A percentile compares a stretch with the other conserved stretches of the same genome.
Conservation (phyloP, 2,888 invertebrate genomes). For the Lamellibrachia satsuma region DNA sequence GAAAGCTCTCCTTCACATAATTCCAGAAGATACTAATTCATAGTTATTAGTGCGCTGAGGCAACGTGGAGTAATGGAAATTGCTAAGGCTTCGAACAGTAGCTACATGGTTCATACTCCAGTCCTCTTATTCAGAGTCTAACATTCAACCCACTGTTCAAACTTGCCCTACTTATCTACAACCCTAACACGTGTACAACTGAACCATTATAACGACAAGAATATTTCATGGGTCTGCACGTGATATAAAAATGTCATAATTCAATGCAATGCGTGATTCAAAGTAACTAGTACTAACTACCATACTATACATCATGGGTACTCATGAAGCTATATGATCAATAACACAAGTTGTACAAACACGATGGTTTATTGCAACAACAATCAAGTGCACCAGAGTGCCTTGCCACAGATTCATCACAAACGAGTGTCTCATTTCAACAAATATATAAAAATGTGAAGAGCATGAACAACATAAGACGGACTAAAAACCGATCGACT, state of each 20-base stretch:
- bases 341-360: neutral
- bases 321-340: neutral
- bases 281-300: no score
- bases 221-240: no score
- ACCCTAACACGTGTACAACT: no score
- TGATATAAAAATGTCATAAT: no score
- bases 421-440: neutral
- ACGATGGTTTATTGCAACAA: slow-evolving; percentile 1
- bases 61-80: neutral
- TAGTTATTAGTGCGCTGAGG: neutral
- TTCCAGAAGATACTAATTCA: no score
- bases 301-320: no score
- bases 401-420: neutral
- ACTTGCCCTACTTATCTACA: no score
- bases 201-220: no score
- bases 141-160: no score
- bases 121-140: no score
- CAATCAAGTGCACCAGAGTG: neutral
- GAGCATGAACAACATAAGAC: neutral
- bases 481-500: neutral
- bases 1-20: no score
- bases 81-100: neutral
- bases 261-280: no score
- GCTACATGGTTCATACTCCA: neutral
- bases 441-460: neutral